phyloP scores from a whole-genome alignment of 1,140 invertebrate genomes.

The Telenomus remus region DNA sequence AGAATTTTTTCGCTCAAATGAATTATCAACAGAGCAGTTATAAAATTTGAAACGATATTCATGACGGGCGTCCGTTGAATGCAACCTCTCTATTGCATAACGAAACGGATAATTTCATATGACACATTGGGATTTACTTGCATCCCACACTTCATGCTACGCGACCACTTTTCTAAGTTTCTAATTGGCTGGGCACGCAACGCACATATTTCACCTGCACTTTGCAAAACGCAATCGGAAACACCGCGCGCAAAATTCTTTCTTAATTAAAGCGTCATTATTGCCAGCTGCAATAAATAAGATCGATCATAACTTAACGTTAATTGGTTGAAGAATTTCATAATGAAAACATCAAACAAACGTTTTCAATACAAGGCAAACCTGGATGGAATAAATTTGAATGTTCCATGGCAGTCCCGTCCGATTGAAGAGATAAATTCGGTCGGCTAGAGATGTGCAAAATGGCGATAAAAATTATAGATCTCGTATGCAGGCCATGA shows the following conservation, averaged over 20 bases:
- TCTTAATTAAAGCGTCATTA: constrained; percentile 50
- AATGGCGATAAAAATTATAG: constrained; percentile 14
- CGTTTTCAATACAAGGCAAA: neutral
- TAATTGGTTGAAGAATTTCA: constrained; percentile 16
- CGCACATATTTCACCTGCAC: constrained; percentile 24
- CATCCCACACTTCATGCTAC: constrained; percentile 41
- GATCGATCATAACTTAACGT: constrained; percentile 19
- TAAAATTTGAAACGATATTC: constrained; percentile 9
- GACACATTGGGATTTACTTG: constrained; percentile 45
- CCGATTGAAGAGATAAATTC: neutral
- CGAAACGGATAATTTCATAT: constrained; percentile 41
- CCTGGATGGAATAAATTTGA: too few species aligned
- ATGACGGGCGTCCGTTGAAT: constrained; percentile 12
- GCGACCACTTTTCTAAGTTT: constrained; percentile 46
- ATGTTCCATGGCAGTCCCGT: too few species aligned
- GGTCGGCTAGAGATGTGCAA: neutral
- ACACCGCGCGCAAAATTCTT: constrained; percentile 22
- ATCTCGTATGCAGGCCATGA: constrained; percentile 24
- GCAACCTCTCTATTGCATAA: constrained; percentile 26
- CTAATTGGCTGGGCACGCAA: constrained; percentile 42
- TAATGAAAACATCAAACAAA: neutral
- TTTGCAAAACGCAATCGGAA: constrained; percentile 40
- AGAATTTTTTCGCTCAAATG: constrained; percentile 9
- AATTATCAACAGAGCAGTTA: constrained; percentile 17
- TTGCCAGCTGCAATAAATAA: constrained; percentile 20